A percentile compares a stretch with the other conserved stretches of the same genome.
Evolutionary conservation across 1,140 invertebrate species (phyloP).

Genomic region (Lasioglossum baleicum): DNA sequence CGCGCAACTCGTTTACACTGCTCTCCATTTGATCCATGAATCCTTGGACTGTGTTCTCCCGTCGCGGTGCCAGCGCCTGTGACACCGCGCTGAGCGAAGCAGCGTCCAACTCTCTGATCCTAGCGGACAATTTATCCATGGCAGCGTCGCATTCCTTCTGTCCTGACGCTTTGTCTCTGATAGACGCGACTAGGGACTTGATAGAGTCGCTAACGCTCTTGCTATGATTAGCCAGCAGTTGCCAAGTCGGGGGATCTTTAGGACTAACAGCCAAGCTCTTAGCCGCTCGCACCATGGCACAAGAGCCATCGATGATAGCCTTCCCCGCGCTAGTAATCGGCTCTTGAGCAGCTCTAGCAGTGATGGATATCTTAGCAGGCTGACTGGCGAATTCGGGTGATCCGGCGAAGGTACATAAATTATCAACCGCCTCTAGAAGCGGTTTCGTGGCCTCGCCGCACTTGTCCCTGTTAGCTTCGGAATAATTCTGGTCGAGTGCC

Average conservation of each 20-base stretch:
- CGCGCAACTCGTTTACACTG: slow-evolving; percentile 87
- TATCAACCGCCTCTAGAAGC: slow-evolving; percentile 94
- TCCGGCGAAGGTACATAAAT: slow-evolving; percentile 93
- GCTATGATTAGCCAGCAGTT: slow-evolving; percentile 94
- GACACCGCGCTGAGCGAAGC: slow-evolving; percentile 92
- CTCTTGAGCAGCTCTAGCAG: slow-evolving; percentile 89
- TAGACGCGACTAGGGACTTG: slow-evolving; percentile 94
- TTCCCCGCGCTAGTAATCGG: slow-evolving; percentile 93
- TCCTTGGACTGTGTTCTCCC: slow-evolving; percentile 89
- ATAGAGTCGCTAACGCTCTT: slow-evolving; percentile 98
- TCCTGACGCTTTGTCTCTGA: slow-evolving; percentile 96
- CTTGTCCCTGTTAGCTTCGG: slow-evolving; percentile 85
- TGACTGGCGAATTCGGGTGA: slow-evolving; percentile 95
- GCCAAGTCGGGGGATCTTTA: slow-evolving; percentile 96
- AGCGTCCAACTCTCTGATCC: slow-evolving; percentile 91
- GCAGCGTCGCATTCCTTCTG: slow-evolving; percentile 95
- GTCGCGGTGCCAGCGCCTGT: slow-evolving; percentile 87
- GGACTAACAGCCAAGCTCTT: slow-evolving; percentile 94
- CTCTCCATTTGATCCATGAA: slow-evolving; percentile 90
- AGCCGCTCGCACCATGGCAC: slow-evolving; percentile 93
- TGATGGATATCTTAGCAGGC: slow-evolving; percentile 93
- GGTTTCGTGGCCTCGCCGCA: slow-evolving; percentile 92
- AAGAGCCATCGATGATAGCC: slow-evolving; percentile 90
- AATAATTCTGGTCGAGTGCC: slow-evolving; percentile 91
- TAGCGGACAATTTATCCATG: slow-evolving; percentile 87